Evolutionary conservation across 2,888 invertebrate genomes (phyloP), one percentile per base, ranked within the genome.

Genomic region (Tenthredo livida): DNA sequence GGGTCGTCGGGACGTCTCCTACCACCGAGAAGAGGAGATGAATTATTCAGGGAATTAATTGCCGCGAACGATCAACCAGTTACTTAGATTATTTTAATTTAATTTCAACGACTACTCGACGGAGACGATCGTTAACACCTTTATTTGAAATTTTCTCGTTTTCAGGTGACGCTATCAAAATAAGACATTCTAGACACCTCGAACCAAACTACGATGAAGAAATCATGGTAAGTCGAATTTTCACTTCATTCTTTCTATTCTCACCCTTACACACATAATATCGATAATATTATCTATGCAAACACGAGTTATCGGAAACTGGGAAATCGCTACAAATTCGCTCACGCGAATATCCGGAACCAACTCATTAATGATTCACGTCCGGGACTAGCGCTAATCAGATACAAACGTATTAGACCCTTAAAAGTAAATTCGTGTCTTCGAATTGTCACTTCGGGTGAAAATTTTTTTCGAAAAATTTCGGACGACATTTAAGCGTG

Each of bases 151-250:
- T 87, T 85, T 73, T 89, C 86, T 89, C 86, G 88, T 87, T 92
- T 91, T 72, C 91, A 92, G 92, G 88, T 47, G 88, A 90, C 85
- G 90, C 91, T 84, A 91, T 91, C 67, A 91, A 91, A 88, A 88
- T 93, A 89, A 91, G 93, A 86, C 93, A 93, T 89, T 93, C 92
- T 67, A 92, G 93, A 84, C 93, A 93, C 89, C 90, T 91, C 87
- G 92, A 92, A 72, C 89, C 89, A 87, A 87, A 88, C 75, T 86
- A 84, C 86, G 89, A 90, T 77, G 89, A 89, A 77, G 90, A 90
- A 89, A 90, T 90, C 88, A 85, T 87, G 89, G 92, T 92, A 87
- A 92, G 91, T 91, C 75, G 65, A 77, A 37, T 50, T 47, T 25
- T 86, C 88, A 88, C 86, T 86, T 87, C 75, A 77, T 54, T 4